Evolutionary conservation across 2,888 invertebrate species (phyloP).

Genomic region (Phaedon cochleariae): DNA sequence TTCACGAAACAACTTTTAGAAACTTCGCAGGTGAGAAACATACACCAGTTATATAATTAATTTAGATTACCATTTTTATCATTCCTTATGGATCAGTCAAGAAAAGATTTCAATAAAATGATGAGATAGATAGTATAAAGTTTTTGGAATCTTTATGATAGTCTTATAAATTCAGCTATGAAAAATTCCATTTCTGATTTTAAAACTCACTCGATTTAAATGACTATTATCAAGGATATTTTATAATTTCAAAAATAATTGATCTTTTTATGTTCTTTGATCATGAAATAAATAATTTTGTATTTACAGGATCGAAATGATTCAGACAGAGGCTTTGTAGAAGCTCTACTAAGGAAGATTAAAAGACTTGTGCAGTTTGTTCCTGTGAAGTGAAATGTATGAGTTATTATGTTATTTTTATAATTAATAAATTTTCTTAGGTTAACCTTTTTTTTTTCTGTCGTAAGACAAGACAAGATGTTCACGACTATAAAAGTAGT

Average conservation of each 20-base stretch:
- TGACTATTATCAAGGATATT: no score
- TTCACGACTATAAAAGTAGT: background rate
- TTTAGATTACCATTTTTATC: no score
- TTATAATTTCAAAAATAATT: no score
- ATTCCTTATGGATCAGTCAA: no score
- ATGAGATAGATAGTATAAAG: no score
- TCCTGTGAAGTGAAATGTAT: conserved; percentile 49
- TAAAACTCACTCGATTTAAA: no score
- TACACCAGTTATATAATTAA: no score
- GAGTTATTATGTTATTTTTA: background rate
- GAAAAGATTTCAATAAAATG: no score
- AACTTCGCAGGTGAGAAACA: conserved; percentile 60
- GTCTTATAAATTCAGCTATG: no score
- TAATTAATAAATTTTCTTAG: background rate
- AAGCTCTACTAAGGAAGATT: conserved; percentile 79
- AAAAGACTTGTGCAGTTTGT: conserved; percentile 84
- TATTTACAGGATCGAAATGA: conserved; percentile 68
- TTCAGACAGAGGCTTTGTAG: conserved; percentile 75
- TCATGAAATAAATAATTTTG: background rate
- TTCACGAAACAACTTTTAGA: conserved; percentile 79
- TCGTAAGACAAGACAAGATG: background rate
- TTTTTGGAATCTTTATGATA: no score
- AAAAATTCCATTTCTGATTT: no score
- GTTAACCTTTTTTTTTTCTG: background rate
- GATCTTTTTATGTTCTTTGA: conserved; percentile 15